Evolutionary conservation across 2,113 vertebrate species (phyloP), one percentile per base, ranked within the genome.

Genomic region (Galbula dea): DNA sequence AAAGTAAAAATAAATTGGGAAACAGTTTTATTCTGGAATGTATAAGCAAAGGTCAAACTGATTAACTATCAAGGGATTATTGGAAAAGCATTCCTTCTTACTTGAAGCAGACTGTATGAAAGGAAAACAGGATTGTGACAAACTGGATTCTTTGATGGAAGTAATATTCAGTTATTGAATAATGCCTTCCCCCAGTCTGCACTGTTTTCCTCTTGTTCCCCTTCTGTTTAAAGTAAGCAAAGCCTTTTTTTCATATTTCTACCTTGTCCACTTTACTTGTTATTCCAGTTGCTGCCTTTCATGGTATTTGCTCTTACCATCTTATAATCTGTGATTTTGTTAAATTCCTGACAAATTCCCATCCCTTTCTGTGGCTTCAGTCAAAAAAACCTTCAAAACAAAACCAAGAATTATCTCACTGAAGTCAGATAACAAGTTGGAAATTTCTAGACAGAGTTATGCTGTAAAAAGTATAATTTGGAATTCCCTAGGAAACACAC

Each of bases 1-100:
- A 95, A 95, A 91, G 30, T 21, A 76, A 90, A 91, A 95, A 82
- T 65, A 88, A 94, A 95, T 90, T 74, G 74, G 57, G 61, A 72
- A 83, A 80, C 61, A 77, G 55, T 94, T 93, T 86, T 95, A 67
- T 59, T 74, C 62, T 74, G 62, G 36, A 48, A 82, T 57, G 46
- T 66, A 41, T 75, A 37, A 57, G 45, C 46, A 67, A 83, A 91
- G 73, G 58, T 93, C 72, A 84, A 63, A 37, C 36, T 77, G 86
- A 88, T 89, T 77, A 91, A 63, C 52, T 51, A 9, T 54, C 51
- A 39, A 11, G 79, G 77, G 65, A 88, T 86, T 74, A 94, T 24
- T 81, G 52, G 23, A n/a, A 86, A 81, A 59, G 4, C n/a, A 30
- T 81, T 72, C 19, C 20, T 74, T 68, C 13, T 61, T 61, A 49